These are phyloP conservation scores for Dascillus cervinus DNA, from an alignment of 2,888 invertebrate species.

Conservation along the genomic window DNA sequence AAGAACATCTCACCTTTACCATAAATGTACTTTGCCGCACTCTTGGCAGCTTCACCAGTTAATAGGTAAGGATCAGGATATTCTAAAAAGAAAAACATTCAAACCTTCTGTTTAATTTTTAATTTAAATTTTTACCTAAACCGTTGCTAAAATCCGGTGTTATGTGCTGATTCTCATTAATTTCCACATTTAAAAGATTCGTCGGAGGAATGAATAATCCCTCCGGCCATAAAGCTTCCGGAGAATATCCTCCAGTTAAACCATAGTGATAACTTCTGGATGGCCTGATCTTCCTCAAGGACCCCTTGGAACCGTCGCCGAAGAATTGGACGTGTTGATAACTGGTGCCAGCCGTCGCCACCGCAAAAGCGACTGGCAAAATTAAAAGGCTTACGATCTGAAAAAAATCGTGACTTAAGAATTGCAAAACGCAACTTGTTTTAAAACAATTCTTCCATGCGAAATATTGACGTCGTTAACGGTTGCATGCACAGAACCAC, in stretches of 20 bases:
- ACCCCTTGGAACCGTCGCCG: too few relatives aligned
- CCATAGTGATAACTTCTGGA: constrained; percentile 14
- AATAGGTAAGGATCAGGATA: constrained; percentile 52
- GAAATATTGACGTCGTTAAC: too few relatives aligned
- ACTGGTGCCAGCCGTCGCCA: too few relatives aligned
- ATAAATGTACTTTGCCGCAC: constrained; percentile 48
- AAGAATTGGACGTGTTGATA: too few relatives aligned
- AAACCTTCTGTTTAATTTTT: too few relatives aligned
- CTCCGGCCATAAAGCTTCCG: constrained; percentile 11
- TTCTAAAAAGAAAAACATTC: constrained; percentile 32
- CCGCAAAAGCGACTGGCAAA: too few relatives aligned
- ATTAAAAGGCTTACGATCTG: too few relatives aligned
- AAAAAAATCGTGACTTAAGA: too few relatives aligned
- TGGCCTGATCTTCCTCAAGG: too few relatives aligned
- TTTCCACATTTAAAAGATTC: constrained; percentile 31
- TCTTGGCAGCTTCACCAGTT: constrained; percentile 51
- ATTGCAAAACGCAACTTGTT: too few relatives aligned
- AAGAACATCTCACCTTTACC: constrained; percentile 54
- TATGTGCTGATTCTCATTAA: constrained; percentile 37
- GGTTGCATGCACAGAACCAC: too few relatives aligned
- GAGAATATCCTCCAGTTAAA: constrained; percentile 1
- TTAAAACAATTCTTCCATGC: too few relatives aligned
- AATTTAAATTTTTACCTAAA: constrained; percentile 36
- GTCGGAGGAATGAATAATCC: constrained; percentile 39
- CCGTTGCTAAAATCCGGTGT: constrained; percentile 42